These are phyloP conservation scores for Enteromius argenteus DNA, from an alignment of 2,797 vertebrate species.

Conservation along the genomic window DNA sequence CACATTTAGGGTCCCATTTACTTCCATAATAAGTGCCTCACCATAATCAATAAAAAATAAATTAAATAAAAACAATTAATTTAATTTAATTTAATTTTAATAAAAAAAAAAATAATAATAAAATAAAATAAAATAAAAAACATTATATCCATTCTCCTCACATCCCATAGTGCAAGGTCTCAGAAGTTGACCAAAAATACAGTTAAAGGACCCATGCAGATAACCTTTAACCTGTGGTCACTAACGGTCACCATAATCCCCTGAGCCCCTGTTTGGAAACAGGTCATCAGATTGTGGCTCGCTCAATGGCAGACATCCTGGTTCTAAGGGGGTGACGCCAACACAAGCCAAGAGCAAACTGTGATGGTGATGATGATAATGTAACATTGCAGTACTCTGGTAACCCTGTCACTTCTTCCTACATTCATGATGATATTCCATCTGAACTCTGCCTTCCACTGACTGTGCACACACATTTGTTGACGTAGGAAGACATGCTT, in stretches of 20 bases:
- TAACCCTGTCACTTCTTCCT: constrained; percentile 27
- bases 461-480: neutral
- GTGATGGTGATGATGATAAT: constrained; percentile 29
- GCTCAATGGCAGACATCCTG: constrained; percentile 1
- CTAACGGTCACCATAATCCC: neutral
- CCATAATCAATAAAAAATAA: neutral
- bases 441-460: neutral
- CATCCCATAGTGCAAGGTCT: neutral
- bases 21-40: neutral
- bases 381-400: constrained; percentile 11
- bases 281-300: neutral
- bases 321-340: neutral
- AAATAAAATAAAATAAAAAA: too few species aligned
- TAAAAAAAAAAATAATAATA: neutral
- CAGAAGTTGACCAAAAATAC: neutral
- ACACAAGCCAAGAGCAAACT: neutral
- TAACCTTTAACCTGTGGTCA: constrained; percentile 32
- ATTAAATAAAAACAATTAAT: too few species aligned
- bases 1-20: neutral
- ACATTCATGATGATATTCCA: neutral
- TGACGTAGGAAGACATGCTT: constrained; percentile 25
- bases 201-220: neutral
- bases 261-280: constrained; percentile 6
- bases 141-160: neutral
- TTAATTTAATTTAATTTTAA: too few species aligned